Base-by-base conservation (phyloP, 2,113 vertebrate genomes). In the Cinclus cinclus region DNA sequence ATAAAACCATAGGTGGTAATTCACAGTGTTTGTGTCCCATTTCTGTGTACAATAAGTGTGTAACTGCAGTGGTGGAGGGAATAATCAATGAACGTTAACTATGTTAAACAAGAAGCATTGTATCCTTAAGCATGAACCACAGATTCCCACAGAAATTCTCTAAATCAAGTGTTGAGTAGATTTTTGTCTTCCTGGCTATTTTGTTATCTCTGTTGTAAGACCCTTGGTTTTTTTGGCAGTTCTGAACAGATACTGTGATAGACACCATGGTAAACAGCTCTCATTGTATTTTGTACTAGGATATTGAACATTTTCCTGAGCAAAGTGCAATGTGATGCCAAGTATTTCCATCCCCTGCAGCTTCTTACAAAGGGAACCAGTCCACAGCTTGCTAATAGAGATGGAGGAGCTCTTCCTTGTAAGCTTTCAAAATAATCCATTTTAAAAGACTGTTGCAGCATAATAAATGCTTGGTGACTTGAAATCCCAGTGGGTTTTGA, bases 331-430 rank as follows among this genome's bases (percentile, higher is more conserved):
- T 95, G 96, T 97, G 42, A 86, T 97, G 98, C 98, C 98, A 98
- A 98, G 93, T 97, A 98, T 98, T 95, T 95, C 83, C 92, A 63
- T 96, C 98, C 97, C 98, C 98, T 96, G 98, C 95, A 68, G 98
- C 95, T 97, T 60, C 94, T 78, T 71, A 98, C 98, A 98, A 98
- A 97, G 95, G 92, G 53, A 91, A 93, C 95, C 86, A 82, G 95
- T 94, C 97, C 90, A 41, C 35, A 91, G 97, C 92, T 87, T 50
- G 70, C 97, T 97, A 97, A 94, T 65, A 93, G 97, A 96, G 93
- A 96, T 89, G 81, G 95, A 95, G 95, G 62, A 90, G 87, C 94
- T 96, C 96, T 98, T 96, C 97, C 97, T 94, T 42, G 95, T 70
- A 91, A 96, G 97, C 95, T 94, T 90, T 70, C 93, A 65, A 77